Evolutionary conservation across 2,797 vertebrate genomes (phyloP), one percentile per base, ranked within the genome.

Genomic region (Sebastes paucispinis): DNA sequence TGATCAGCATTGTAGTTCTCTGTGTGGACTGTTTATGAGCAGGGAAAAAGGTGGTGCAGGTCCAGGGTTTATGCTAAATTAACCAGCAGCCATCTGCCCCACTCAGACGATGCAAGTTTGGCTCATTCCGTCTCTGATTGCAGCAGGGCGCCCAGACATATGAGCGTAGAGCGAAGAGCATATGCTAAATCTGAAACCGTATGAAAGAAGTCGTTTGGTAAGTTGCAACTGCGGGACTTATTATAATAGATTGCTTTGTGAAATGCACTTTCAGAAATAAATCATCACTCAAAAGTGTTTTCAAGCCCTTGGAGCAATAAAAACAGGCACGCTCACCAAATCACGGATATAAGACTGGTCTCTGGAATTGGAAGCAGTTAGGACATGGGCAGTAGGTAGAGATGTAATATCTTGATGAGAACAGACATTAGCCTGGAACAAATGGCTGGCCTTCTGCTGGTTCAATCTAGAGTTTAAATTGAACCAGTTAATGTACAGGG

Each of bases 1-100:
- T 63, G 87, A 91, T 92, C 79, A 79, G 80, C 81, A 20, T 66
- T 8, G 58, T 52, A 47, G 70, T 75, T 55, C 77, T 81, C 74
- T 62, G 43, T 71, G 85, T 60, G 64, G 34, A 77, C 57, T 84
- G 87, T 86, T 87, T 84, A 75, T 74, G 60, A 82, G 85, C 80
- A 71, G 78, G 25, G 60, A 57, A 70, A 69, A 85, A 88, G 76
- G 80, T 78, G 82, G 69, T 85, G 79, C 71, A 62, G 86, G 85
- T 89, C 77, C 77, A 50, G 66, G 43, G 77, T 86, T 89, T 80
- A 88, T 76, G 92, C 87, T 93, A 88, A 93, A 93, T 93, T 88
- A 92, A 88, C 84, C 87, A 88, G 83, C 80, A 79, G 79, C 87
- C 89, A 92, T 91, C 92, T 92, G 92, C 80, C 68, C 65, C 73